A percentile compares a stretch with the other conserved stretches of the same genome.
Conservation (phyloP, 2,888 invertebrate genomes). For the Drosophila neoperkinsi region DNA sequence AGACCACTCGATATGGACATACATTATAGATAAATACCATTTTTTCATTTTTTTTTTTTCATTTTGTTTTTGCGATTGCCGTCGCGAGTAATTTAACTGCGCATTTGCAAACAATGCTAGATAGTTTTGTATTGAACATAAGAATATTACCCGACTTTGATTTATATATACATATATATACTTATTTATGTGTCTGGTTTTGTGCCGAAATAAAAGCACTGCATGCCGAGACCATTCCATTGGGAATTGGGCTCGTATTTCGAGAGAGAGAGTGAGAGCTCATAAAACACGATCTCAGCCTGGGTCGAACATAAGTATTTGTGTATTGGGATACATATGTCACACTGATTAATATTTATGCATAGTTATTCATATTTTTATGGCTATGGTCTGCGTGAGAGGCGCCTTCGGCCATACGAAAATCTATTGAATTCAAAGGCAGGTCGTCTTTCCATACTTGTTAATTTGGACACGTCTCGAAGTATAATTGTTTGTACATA, state of each 20-base stretch:
- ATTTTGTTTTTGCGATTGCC: constrained; percentile 9
- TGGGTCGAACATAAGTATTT: neutral
- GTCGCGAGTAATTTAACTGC: constrained; percentile 32
- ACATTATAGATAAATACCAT: constrained; percentile 57
- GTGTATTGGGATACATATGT: constrained; percentile 15
- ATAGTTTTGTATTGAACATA: neutral
- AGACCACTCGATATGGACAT: constrained; percentile 49
- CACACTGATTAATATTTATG: constrained; percentile 46
- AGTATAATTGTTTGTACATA: constrained; percentile 3
- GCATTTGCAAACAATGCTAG: constrained; percentile 35
- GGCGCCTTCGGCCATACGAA: constrained; percentile 46
- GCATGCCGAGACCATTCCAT: constrained; percentile 17
- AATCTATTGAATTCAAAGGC: constrained; percentile 8
- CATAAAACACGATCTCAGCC: constrained; percentile 30
- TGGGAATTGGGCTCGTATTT: constrained; percentile 24
- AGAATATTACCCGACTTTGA: constrained; percentile 20
- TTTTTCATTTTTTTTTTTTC: constrained; percentile 11
- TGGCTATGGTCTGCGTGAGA: constrained; percentile 39
- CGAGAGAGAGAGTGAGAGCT: constrained; percentile 7
- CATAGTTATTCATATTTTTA: constrained; percentile 57
- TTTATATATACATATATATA: neutral
- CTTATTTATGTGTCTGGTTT: constrained; percentile 7
- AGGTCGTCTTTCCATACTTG: constrained; percentile 4
- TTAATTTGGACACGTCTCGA: constrained; percentile 8
- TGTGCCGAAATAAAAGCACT: constrained; percentile 3